phyloP scores from a whole-genome alignment of 1,140 invertebrate genomes.

The Meteorus sp. region DNA sequence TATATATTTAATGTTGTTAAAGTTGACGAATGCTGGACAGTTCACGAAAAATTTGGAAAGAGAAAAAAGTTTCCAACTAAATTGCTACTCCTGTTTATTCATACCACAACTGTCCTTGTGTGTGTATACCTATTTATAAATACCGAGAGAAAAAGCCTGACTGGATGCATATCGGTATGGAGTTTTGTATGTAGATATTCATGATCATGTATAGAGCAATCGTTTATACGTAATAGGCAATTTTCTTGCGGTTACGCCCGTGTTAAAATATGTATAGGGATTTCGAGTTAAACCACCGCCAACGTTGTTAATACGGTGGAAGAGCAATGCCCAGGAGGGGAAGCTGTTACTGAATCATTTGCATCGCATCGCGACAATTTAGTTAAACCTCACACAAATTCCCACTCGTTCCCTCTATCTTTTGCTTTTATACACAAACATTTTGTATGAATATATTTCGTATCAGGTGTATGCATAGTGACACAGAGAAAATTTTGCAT shows the following conservation, averaged over 20 bases:
- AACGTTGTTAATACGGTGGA: slow-evolving; percentile 29
- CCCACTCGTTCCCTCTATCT: neutral
- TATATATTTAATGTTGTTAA: too few species aligned
- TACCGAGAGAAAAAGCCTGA: neutral
- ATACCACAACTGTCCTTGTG: slow-evolving; percentile 5
- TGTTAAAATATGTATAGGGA: slow-evolving; percentile 60
- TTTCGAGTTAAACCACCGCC: slow-evolving; percentile 52
- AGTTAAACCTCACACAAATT: slow-evolving; percentile 35
- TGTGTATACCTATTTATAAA: slow-evolving; percentile 34
- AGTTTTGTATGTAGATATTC: slow-evolving; percentile 19
- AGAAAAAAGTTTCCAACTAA: too few species aligned
- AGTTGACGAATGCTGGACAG: too few species aligned
- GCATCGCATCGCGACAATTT: slow-evolving; percentile 53
- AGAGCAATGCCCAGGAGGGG: slow-evolving; percentile 39
- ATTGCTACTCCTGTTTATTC: too few species aligned
- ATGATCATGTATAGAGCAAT: slow-evolving; percentile 38
- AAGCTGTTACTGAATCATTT: slow-evolving; percentile 59
- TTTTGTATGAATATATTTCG: too few species aligned
- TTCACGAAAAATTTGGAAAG: too few species aligned
- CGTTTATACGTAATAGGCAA: slow-evolving; percentile 57
- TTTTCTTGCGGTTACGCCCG: slow-evolving; percentile 57
- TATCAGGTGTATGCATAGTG: too few species aligned
- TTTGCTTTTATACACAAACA: slow-evolving; percentile 10
- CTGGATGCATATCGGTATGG: neutral
- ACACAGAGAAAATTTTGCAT: too few species aligned